A percentile compares a stretch with the other conserved stretches of the same genome.
phyloP scores from a whole-genome alignment of 2,797 vertebrate species.

The Galago senegalensis region DNA sequence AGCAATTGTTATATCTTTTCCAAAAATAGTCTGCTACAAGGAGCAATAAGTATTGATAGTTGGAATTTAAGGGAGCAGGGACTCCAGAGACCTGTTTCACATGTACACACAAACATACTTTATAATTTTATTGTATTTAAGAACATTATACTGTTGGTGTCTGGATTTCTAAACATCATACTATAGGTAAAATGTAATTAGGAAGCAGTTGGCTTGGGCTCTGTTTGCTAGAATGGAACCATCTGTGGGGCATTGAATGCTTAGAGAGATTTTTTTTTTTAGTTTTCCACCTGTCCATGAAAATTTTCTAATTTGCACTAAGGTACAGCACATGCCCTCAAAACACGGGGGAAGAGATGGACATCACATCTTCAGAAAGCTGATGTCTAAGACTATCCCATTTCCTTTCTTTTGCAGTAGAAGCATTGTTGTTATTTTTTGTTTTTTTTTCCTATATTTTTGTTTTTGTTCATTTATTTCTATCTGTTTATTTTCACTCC shows the following conservation, averaged over 20 bases:
- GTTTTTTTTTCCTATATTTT: background rate
- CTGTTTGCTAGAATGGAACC: background rate
- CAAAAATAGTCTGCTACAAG: constrained; percentile 60
- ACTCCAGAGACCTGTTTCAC: background rate
- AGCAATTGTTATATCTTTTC: constrained; percentile 33
- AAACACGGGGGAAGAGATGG: background rate
- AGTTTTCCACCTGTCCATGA: background rate
- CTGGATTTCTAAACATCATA: background rate
- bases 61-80: background rate
- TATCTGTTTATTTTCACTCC: background rate
- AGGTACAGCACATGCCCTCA: background rate
- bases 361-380: background rate
- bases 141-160: background rate
- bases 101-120: background rate
- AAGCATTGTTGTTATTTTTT: background rate
- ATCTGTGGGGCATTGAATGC: background rate
- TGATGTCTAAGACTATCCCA: background rate
- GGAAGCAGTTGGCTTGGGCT: background rate
- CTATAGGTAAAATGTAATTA: background rate
- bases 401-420: background rate
- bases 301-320: background rate
- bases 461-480: background rate
- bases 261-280: background rate
- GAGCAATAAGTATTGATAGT: background rate
- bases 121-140: background rate